A percentile compares a stretch with the other conserved stretches of the same genome.
phyloP scores from a whole-genome alignment of 2,797 vertebrate species.

The Etheostoma nigrum region DNA sequence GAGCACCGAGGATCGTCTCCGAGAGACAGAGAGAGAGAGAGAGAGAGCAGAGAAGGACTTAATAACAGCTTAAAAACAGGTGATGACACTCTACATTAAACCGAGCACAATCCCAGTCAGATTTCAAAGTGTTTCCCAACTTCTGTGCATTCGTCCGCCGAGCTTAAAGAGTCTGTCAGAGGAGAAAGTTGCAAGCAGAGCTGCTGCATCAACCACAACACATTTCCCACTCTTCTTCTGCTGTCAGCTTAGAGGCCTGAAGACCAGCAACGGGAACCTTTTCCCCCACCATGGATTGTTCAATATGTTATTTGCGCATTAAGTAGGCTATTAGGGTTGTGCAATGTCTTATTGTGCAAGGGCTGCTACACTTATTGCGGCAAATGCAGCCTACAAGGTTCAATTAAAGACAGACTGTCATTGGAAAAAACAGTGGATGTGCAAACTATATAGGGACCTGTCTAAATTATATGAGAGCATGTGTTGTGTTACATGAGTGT shows the following conservation, averaged over 20 bases:
- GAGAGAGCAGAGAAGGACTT: constrained; percentile 15
- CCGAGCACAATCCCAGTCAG: not conserved
- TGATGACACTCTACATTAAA: constrained; percentile 15
- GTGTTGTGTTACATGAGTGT: too few relatives aligned
- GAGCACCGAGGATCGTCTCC: constrained; percentile 30
- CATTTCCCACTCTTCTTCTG: constrained; percentile 16
- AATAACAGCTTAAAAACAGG: constrained; percentile 2
- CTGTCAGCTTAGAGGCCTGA: constrained; percentile 9
- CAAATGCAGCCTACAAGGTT: too few relatives aligned
- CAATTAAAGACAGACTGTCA: too few relatives aligned
- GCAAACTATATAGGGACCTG: too few relatives aligned
- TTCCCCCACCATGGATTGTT: too few relatives aligned
- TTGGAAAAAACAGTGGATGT: too few relatives aligned
- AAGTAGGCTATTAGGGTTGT: too few relatives aligned
- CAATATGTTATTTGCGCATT: too few relatives aligned
- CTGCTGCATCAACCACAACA: constrained; percentile 27
- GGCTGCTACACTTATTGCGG: too few relatives aligned
- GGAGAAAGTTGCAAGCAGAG: constrained; percentile 17
- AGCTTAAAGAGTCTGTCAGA: not conserved
- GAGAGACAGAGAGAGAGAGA: not conserved
- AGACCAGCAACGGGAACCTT: not conserved
- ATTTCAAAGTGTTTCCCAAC: constrained; percentile 22
- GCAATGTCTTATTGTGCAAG: too few relatives aligned
- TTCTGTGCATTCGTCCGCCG: not conserved
- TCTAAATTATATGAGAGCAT: too few relatives aligned